Evolutionary conservation across 2,888 invertebrate genomes (phyloP).

Genomic region (Andrena fulva): DNA sequence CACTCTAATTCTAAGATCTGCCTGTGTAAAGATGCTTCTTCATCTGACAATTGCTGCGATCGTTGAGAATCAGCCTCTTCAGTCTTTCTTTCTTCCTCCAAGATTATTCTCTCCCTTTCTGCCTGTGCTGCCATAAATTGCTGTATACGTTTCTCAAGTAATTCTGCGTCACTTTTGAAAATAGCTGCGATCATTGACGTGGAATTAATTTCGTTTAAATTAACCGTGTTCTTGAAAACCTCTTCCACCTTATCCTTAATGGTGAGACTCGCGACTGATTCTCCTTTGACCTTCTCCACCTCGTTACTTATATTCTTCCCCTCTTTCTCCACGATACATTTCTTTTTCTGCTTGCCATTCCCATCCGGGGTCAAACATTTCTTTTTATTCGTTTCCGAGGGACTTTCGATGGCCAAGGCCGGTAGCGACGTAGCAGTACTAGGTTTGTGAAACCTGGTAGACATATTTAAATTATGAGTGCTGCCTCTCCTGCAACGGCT

Average conservation of each 20-base stretch:
- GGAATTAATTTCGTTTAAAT: constrained; percentile 78
- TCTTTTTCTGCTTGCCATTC: constrained; percentile 68
- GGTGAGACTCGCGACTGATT: constrained; percentile 45
- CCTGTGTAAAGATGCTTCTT: constrained; percentile 91
- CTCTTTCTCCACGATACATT: constrained; percentile 72
- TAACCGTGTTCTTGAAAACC: constrained; percentile 64
- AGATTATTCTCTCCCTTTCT: constrained; percentile 82
- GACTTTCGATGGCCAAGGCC: constrained; percentile 86
- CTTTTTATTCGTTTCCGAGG: constrained; percentile 78
- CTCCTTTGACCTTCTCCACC: constrained; percentile 74
- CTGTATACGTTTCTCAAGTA: constrained; percentile 83
- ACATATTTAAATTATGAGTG: constrained; percentile 87
- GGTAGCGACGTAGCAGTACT: constrained; percentile 94
- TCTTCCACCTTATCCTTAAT: constrained; percentile 63
- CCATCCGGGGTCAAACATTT: constrained; percentile 76
- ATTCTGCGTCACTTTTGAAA: constrained; percentile 82
- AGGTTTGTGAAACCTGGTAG: constrained; percentile 92
- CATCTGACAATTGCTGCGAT: constrained; percentile 88
- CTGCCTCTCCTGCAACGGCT: constrained; percentile 89
- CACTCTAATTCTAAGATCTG: constrained; percentile 91
- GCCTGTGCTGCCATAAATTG: constrained; percentile 84
- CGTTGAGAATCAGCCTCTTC: constrained; percentile 91
- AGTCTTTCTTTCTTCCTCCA: constrained; percentile 84
- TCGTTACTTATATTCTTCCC: constrained; percentile 75
- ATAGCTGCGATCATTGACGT: constrained; percentile 83